Conservation (phyloP, 2,888 invertebrate genomes). For the Leucozona laternaria region DNA sequence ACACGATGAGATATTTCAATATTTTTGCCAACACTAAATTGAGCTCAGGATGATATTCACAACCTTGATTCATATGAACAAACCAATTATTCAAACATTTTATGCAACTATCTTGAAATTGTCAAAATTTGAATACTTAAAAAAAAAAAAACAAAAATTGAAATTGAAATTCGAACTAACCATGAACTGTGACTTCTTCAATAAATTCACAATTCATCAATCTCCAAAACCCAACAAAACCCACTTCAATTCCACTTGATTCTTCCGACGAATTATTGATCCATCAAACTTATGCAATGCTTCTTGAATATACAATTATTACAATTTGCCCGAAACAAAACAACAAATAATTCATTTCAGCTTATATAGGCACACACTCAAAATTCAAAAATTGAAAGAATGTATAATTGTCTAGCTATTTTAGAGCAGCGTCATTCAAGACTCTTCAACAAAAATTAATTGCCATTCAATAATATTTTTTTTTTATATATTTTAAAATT, state of each 20-base stretch:
- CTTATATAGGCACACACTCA: neutral
- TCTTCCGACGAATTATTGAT: neutral
- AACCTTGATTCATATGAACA: neutral
- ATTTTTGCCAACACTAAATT: neutral
- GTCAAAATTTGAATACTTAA: neutral
- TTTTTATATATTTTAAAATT: neutral
- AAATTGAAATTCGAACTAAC: neutral
- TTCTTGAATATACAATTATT: conserved; percentile 2
- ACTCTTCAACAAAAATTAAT: conserved; percentile 59
- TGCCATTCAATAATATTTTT: conserved; percentile 45
- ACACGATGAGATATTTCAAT: neutral
- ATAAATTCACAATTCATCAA: conserved; percentile 21
- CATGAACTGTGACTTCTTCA: conserved; percentile 4
- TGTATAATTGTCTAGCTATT: conserved; percentile 16
- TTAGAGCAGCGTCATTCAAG: conserved; percentile 52
- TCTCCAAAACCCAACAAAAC: neutral
- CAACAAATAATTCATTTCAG: neutral
- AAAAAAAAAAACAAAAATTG: neutral
- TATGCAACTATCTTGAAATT: neutral
- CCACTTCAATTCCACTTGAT: conserved; percentile 16
- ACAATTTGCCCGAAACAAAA: conserved; percentile 8
- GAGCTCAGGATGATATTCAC: neutral
- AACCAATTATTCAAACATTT: neutral
- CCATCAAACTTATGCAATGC: conserved; percentile 39
- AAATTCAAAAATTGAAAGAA: conserved; percentile 32